Evolutionary conservation across 2,113 vertebrate genomes (phyloP), one percentile per base, ranked within the genome.

Genomic region (Nannobrachium achirus): DNA sequence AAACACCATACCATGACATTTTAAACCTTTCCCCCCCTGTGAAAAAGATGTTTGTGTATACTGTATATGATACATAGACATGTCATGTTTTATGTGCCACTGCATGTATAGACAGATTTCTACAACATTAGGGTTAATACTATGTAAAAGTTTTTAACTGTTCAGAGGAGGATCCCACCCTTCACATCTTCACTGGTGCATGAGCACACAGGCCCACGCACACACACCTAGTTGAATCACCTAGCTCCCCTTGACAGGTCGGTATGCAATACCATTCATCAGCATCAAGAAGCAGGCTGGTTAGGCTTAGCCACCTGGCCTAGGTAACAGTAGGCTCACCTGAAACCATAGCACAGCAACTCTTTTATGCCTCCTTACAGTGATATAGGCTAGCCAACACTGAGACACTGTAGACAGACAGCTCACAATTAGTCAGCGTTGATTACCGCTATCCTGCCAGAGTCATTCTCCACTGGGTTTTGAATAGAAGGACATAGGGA

Each of bases 301-400:
- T 79, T 48, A 56, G 46, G 48, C 56, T 4, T 10, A 78, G 64
- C 69, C 87, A 90, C 73, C 87, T 89, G 88, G 84, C 71, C 66
- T 70, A 72, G 63, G 39, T 50, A 68, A 69, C 81, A 53, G 63
- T 19, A 14, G 49, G 57, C 61, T 66, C 84, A 88, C 80, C 87
- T 88, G 87, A 57, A 69, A 73, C 67, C 39, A 60, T 60, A 66
- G 48, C 74, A 88, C 59, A 89, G 75, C n/a, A 46, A 20, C 15
- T 78, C 76, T 48, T 64, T 85, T 83, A 79, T 85, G 63, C 60
- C 56, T 60, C 33, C n/a, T 73, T 42, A 44, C 60, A 40, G 49
- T 58, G 63, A 81, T 46, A 33, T 46, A 63, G 33, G 25, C 41
- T 46, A 63, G 33, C 25, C 41, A 69, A 19, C 41, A 57, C 46